Conservation (phyloP, 2,888 invertebrate species). For the Saturnia pavonia region DNA sequence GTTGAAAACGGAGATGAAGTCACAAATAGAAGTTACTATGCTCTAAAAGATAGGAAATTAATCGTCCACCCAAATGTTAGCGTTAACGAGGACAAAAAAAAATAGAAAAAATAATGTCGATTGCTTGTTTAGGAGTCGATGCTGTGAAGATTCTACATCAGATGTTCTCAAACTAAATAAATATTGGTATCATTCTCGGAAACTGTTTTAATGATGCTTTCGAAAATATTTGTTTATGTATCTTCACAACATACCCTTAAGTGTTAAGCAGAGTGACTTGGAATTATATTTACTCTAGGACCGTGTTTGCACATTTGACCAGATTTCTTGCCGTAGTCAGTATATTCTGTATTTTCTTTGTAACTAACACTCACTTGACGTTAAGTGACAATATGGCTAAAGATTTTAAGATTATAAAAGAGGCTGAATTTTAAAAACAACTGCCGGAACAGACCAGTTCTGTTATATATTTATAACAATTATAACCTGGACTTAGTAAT, state of each 20-base stretch:
- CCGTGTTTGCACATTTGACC: background rate
- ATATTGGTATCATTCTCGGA: conserved; percentile 12
- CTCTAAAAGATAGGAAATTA: background rate
- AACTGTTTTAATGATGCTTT: conserved; percentile 8
- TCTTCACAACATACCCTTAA: background rate
- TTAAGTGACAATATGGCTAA: no score
- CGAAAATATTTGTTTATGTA: background rate
- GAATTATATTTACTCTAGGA: background rate
- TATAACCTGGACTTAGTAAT: no score
- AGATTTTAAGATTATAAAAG: no score
- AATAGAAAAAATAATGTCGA: conserved; percentile 3
- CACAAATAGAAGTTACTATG: background rate
- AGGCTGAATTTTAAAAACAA: no score
- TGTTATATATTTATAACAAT: no score
- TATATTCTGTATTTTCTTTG: no score
- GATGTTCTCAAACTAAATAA: conserved; percentile 13
- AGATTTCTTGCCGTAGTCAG: no score
- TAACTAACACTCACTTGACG: no score
- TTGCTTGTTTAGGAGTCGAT: conserved; percentile 11
- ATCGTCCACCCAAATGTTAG: background rate
- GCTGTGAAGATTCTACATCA: background rate
- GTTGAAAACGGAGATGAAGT: background rate
- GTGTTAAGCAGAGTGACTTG: conserved; percentile 1
- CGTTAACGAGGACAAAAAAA: conserved; percentile 4
- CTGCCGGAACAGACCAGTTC: no score